A percentile compares a stretch with the other conserved stretches of the same genome.
These are phyloP conservation scores for Mallotus villosus DNA, from an alignment of 2,797 vertebrate species.

Conservation along the genomic window DNA sequence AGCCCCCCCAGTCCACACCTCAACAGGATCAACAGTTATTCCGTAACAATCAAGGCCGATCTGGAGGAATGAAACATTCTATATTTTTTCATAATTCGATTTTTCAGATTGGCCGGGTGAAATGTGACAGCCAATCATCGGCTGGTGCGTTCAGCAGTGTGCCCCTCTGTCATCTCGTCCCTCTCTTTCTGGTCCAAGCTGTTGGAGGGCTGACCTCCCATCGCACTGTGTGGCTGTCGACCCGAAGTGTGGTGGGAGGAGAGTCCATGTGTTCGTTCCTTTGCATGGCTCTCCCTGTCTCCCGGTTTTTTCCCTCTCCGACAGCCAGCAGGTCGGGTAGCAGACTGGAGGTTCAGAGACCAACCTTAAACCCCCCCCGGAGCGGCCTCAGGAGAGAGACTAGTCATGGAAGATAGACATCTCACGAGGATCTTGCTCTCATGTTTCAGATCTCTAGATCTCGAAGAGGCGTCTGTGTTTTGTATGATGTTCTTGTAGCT, in stretches of 20 bases:
- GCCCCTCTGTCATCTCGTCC: slow-evolving; percentile 17
- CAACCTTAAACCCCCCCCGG: not conserved
- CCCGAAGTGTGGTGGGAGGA: too few relatives aligned
- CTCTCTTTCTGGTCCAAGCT: not conserved
- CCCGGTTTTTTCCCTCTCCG: slow-evolving; percentile 1
- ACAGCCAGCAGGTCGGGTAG: slow-evolving; percentile 10
- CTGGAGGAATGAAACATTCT: slow-evolving; percentile 39
- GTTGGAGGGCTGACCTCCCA: not conserved
- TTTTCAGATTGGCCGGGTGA: slow-evolving; percentile 13
- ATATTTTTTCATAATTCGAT: slow-evolving; percentile 23
- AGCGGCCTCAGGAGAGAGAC: not conserved
- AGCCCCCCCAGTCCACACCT: slow-evolving; percentile 19
- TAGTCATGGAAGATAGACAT: not conserved
- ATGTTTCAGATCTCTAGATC: not conserved
- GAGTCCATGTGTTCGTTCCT: slow-evolving; percentile 32
- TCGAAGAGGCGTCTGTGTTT: not conserved
- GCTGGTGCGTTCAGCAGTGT: not conserved
- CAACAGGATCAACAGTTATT: slow-evolving; percentile 40
- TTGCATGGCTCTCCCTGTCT: slow-evolving; percentile 16
- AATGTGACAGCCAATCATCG: not conserved
- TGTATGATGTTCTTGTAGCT: not conserved
- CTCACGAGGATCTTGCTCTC: not conserved
- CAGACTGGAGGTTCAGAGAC: not conserved
- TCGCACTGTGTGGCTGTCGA: slow-evolving; percentile 5
- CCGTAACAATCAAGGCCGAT: slow-evolving; percentile 33